A percentile compares a stretch with the other conserved stretches of the same genome.
phyloP scores from a whole-genome alignment of 2,888 invertebrate species.

The Trachelus stipa region DNA sequence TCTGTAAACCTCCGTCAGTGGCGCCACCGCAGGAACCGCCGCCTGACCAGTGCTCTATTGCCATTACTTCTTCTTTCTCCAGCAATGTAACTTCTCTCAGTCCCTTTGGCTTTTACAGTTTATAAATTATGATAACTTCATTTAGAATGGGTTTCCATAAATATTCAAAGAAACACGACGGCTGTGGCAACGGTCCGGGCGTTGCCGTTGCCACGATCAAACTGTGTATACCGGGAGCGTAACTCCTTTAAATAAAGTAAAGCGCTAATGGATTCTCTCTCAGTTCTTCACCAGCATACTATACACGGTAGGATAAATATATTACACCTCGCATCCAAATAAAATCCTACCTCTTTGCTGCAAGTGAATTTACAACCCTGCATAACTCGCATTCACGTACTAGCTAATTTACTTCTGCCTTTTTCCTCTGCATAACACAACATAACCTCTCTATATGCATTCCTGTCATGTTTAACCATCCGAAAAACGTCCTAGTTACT shows the following conservation, averaged over 20 bases:
- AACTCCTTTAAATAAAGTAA: conserved; percentile 9
- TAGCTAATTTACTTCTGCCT: not conserved
- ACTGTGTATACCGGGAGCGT: not conserved
- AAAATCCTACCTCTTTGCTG: not conserved
- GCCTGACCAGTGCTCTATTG: not conserved
- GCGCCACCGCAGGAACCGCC: not conserved
- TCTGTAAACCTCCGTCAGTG: not conserved
- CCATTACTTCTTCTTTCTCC: not conserved
- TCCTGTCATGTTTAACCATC: not conserved
- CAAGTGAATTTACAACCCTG: not conserved
- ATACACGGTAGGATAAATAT: not conserved
- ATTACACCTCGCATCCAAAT: not conserved
- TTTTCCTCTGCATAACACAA: not conserved
- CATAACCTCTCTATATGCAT: not conserved
- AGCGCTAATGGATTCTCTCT: conserved; percentile 7
- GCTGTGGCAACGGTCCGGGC: not conserved
- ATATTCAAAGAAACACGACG: conserved; percentile 7
- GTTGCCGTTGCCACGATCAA: not conserved
- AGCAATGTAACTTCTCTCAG: not conserved
- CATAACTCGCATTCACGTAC: not conserved
- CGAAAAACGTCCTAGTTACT: not conserved
- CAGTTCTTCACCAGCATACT: not conserved
- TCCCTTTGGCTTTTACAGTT: conserved; percentile 7
- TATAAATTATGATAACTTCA: conserved; percentile 30
- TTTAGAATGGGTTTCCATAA: conserved; percentile 20